Base-by-base conservation (phyloP, 1,140 invertebrate genomes). In the Thrips palmi region DNA sequence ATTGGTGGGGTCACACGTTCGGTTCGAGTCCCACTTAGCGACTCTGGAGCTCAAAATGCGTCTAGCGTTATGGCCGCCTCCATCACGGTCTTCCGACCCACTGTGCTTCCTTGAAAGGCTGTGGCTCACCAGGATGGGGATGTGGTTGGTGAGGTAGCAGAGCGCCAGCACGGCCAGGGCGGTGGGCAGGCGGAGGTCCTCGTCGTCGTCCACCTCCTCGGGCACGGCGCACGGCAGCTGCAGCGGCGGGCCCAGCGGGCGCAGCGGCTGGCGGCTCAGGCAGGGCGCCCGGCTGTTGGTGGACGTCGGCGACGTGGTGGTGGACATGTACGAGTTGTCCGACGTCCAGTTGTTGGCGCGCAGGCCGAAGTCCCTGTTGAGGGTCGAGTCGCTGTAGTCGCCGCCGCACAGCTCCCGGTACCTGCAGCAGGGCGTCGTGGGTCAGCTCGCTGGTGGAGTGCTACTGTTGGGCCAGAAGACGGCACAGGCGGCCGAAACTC, bases 71-170 rank as follows among this genome's bases (percentile, higher is more conserved):
- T n/a, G n/a, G n/a, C n/a, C n/a, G n/a, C n/a, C n/a, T n/a, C 29
- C 12, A 31, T n/a, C n/a, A n/a, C 29, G 4, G 29, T 14, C 29
- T 31, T 17, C 29, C 18, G 29, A 31, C 18, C 29, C 29, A 31
- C 4, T 31, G 29, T 14, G 18, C 29, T 31, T 31, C 35, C n/a
- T 8, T 27, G 14, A 37, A n/a, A 11, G 11, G 18, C 10, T 38
- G 1, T 20, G 37, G 64, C 66, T 67, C 53, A 70, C 67, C 53
- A 70, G 49, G 14, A 65, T 49, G 4, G 67, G 67, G 19, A 68
- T 42, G 47, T 69, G 66, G 49, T 68, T 66, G 41, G 65, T 51
- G 12, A 64, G 47, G 44, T 65, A 65, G 37, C 58, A 61, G n/a
- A 68, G 53, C 14, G 56, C 50, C 19, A 65, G 42, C 20, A 66